phyloP scores from a whole-genome alignment of 1,140 invertebrate genomes.

The Ganaspis sp. region DNA sequence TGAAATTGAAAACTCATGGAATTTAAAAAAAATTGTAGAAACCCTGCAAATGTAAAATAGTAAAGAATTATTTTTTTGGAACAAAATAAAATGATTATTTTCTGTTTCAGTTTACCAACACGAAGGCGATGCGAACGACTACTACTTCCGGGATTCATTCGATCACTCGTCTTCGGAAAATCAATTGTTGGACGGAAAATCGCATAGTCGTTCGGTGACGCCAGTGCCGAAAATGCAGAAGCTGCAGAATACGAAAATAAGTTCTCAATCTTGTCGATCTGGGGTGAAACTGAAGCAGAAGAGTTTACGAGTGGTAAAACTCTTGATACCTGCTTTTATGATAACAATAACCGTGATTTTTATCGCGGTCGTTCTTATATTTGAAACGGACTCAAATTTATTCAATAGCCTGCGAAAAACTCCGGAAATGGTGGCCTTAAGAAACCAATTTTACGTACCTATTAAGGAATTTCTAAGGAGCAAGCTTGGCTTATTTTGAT shows the following conservation, averaged over 20 bases:
- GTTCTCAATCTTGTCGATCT: slow-evolving; percentile 52
- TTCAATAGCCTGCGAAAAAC: slow-evolving; percentile 83
- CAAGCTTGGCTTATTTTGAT: slow-evolving; percentile 76
- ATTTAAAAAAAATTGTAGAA: too few relatives aligned
- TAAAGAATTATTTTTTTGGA: background rate
- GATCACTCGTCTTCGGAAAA: slow-evolving; percentile 87
- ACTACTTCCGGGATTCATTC: slow-evolving; percentile 85
- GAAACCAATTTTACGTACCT: slow-evolving; percentile 88
- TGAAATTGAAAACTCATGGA: too few relatives aligned
- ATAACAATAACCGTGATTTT: slow-evolving; percentile 82
- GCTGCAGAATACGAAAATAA: slow-evolving; percentile 74
- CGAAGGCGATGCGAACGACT: slow-evolving; percentile 77
- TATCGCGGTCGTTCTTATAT: slow-evolving; percentile 81
- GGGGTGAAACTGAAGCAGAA: slow-evolving; percentile 58
- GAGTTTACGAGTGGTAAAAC: slow-evolving; percentile 80
- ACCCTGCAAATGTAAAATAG: too few relatives aligned
- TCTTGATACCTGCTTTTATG: slow-evolving; percentile 85
- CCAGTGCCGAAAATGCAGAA: slow-evolving; percentile 79
- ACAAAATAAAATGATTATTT: slow-evolving; percentile 15
- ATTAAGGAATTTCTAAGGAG: slow-evolving; percentile 85
- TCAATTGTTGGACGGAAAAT: slow-evolving; percentile 78
- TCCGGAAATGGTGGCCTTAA: slow-evolving; percentile 87
- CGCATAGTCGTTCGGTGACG: slow-evolving; percentile 73
- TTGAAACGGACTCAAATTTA: slow-evolving; percentile 85
- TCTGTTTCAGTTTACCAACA: slow-evolving; percentile 70